Percentiles rank a stretch among this genome's conserved stretches.
phyloP scores from a whole-genome alignment of 2,113 vertebrate species.

The Ammodytes dubius region DNA sequence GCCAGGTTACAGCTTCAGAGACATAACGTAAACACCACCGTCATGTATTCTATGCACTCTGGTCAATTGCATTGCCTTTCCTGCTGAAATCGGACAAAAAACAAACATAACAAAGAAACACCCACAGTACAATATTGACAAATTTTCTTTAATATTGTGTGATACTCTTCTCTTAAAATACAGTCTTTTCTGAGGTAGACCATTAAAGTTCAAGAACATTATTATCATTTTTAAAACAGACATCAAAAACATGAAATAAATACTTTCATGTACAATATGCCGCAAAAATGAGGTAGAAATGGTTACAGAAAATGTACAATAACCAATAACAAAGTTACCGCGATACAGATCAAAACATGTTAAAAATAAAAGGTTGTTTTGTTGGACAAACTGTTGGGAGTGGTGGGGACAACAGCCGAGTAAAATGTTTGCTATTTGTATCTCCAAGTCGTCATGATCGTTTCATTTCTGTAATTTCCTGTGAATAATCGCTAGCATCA shows the following conservation, averaged over 20 bases:
- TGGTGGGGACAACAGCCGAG: slow-evolving; percentile 6
- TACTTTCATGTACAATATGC: slow-evolving; percentile 97
- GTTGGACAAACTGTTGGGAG: slow-evolving; percentile 85
- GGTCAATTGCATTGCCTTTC: slow-evolving; percentile 21
- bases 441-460: slow-evolving; percentile 12
- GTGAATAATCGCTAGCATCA: slow-evolving; percentile 13
- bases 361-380: slow-evolving; percentile 84
- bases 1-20: slow-evolving; percentile 25
- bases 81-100: slow-evolving; percentile 11
- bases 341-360: slow-evolving; percentile 82
- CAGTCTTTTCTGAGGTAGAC: slow-evolving; percentile 99
- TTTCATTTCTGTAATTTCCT: slow-evolving; percentile 43
- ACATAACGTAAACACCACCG: slow-evolving; percentile 38
- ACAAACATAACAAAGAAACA: slow-evolving; percentile 29
- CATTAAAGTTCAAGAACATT: slow-evolving; percentile 94
- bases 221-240: slow-evolving; percentile 88
- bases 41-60: slow-evolving; percentile 45
- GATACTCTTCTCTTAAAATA: slow-evolving; percentile 98
- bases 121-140: slow-evolving; percentile 78
- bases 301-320: slow-evolving; percentile 95
- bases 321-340: slow-evolving; percentile 85
- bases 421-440: not conserved
- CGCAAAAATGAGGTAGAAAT: slow-evolving; percentile 99
- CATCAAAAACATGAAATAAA: slow-evolving; percentile 98
- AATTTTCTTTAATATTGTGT: slow-evolving; percentile 98